phyloP scores from a whole-genome alignment of 2,797 vertebrate species.

The Pseudochirops corinnae region DNA sequence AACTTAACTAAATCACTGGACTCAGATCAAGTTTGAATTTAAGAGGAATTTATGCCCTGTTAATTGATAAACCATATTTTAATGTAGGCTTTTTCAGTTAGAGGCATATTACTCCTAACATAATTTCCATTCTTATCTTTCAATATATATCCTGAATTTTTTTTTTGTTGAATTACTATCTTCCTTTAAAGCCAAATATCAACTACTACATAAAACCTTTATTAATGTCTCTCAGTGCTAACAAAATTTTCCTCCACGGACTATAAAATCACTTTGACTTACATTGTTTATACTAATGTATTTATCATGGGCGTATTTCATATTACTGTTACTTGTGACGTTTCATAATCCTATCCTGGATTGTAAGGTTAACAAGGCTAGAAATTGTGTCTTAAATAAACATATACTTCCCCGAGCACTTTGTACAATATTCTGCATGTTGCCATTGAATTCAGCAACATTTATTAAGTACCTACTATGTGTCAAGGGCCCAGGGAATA shows the following conservation, averaged over 20 bases:
- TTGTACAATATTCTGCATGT: background rate
- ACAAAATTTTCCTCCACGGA: background rate
- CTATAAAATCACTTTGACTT: background rate
- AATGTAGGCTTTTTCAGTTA: background rate
- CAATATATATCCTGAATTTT: background rate
- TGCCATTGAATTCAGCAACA: background rate
- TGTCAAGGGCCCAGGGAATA: background rate
- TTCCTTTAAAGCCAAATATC: background rate
- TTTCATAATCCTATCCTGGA: background rate
- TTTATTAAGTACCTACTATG: background rate
- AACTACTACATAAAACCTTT: background rate
- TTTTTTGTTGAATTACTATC: background rate
- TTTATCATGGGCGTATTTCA: background rate
- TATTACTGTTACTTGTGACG: background rate
- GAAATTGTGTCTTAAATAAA: background rate
- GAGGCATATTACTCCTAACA: background rate
- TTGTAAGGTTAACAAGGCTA: background rate
- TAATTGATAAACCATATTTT: background rate
- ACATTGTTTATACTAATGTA: background rate
- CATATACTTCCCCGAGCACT: background rate
- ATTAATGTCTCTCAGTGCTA: background rate
- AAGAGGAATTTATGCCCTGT: background rate
- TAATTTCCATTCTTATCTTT: background rate
- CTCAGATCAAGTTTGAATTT: background rate
- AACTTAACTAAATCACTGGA: background rate